phyloP scores from a whole-genome alignment of 1,140 invertebrate genomes.

The Uloborus diversus region DNA sequence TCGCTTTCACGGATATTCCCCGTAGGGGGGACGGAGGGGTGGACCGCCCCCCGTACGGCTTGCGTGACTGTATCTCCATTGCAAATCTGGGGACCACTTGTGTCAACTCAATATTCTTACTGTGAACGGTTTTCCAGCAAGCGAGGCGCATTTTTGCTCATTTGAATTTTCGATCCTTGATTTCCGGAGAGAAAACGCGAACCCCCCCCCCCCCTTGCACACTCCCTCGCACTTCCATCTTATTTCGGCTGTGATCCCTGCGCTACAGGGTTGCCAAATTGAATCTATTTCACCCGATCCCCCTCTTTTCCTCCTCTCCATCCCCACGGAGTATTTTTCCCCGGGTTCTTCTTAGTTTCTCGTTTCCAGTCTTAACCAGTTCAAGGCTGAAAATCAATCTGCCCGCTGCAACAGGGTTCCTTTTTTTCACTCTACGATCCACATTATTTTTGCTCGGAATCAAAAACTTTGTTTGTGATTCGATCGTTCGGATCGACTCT shows the following conservation, averaged over 20 bases:
- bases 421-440: neutral
- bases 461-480: neutral
- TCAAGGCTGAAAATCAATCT: neutral
- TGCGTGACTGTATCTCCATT: constrained; percentile 51
- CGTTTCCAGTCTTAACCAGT: neutral
- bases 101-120: constrained; percentile 56
- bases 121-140: constrained; percentile 49
- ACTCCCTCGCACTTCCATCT: constrained; percentile 21
- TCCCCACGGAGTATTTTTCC: neutral
- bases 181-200: constrained; percentile 32
- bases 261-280: constrained; percentile 53
- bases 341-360: constrained; percentile 26
- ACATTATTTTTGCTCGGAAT: too few species aligned
- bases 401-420: neutral
- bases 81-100: constrained; percentile 50
- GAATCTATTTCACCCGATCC: constrained; percentile 29
- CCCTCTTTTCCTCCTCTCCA: neutral
- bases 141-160: constrained; percentile 52
- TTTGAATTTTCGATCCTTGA: constrained; percentile 56
- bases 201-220: neutral
- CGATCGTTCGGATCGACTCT: neutral
- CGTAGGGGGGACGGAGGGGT: neutral
- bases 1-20: constrained; percentile 1
- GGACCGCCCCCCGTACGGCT: neutral
- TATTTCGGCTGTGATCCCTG: constrained; percentile 47